Conservation (phyloP, 2,113 vertebrate genomes). For the Callithrix jacchus region DNA sequence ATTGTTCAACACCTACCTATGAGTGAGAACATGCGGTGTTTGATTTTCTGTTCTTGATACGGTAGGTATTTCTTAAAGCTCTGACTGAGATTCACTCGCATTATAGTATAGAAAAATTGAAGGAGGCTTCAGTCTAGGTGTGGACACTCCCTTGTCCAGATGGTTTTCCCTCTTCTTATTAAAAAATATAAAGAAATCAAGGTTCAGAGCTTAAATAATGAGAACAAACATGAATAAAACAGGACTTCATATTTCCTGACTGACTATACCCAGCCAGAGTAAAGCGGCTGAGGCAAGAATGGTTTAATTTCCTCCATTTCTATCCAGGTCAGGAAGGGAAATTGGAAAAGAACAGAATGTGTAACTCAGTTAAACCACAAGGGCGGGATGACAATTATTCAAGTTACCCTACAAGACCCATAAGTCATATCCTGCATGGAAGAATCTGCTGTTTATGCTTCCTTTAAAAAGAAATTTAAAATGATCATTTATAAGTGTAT, state of each 20-base stretch:
- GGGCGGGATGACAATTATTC: background rate
- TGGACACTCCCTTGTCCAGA: slow-evolving; percentile 5
- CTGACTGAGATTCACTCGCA: background rate
- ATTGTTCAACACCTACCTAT: too few relatives aligned
- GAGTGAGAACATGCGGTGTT: too few relatives aligned
- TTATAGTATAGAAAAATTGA: background rate
- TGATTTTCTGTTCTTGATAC: background rate
- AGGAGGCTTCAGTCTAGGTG: background rate
- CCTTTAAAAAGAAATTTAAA: background rate
- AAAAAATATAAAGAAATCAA: background rate
- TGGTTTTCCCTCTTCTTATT: background rate
- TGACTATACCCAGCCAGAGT: background rate
- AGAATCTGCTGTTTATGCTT: background rate
- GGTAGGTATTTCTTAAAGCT: background rate
- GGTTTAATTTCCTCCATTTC: background rate
- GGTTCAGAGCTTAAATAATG: background rate
- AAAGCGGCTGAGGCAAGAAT: background rate
- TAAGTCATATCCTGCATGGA: background rate
- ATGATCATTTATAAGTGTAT: background rate
- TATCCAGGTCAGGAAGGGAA: background rate
- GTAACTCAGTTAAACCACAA: background rate
- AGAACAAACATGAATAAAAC: background rate
- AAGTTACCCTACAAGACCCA: background rate
- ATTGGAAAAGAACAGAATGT: background rate
- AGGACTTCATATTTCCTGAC: background rate